Base-by-base conservation (phyloP, 1,140 invertebrate genomes). In the Trypoxylus dichotomus region DNA sequence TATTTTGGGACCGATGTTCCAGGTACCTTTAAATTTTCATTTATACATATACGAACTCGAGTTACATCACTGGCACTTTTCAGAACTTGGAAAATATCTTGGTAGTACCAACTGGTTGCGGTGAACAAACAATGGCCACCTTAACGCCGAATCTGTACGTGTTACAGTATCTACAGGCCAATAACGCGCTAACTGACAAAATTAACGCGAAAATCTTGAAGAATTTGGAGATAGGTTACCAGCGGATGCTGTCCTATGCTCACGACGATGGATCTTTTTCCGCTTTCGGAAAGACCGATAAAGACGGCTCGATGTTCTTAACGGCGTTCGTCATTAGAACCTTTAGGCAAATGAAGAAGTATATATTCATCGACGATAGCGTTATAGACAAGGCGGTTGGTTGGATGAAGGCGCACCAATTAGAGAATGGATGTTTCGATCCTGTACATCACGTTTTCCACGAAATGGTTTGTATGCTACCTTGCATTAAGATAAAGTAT, bases 51-150 rank as follows among this genome's bases (percentile, higher is more conserved):
- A 29, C n/a, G n/a, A n/a, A n/a, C 15, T 21, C 37, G 73, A n/a
- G n/a, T 71, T 37, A 25, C 32, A 77, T 2, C 7, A 19, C 1
- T 1, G 47, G 6, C 19, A n/a, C 6, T 79, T 85, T 81, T 81
- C 85, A 81, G 85, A 91, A 91, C 83, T 78, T 91, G 8, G 89
- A 90, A 6, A 85, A 87, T 24, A 85, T 91, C 2, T 87, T 92
- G 2, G 82, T 84, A 6, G 78, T 92, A 27, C 91, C 91, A 1
- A 89, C 88, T 72, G 91, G 91, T 1, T 95, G 92, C 84, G 93
- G 94, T 2, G 94, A 95, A 83, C 94, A 95, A 85, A 95, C 94
- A 81, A 94, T 95, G 92, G 86, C 94, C 13, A 89, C 91, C 15
- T 91, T 94, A 77, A 92, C 92, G 1, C 93, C 94, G 0, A 93